Percentiles rank a stretch among this genome's conserved stretches.
phyloP scores from a whole-genome alignment of 1,140 invertebrate species.

The Drosophila murphyi region DNA sequence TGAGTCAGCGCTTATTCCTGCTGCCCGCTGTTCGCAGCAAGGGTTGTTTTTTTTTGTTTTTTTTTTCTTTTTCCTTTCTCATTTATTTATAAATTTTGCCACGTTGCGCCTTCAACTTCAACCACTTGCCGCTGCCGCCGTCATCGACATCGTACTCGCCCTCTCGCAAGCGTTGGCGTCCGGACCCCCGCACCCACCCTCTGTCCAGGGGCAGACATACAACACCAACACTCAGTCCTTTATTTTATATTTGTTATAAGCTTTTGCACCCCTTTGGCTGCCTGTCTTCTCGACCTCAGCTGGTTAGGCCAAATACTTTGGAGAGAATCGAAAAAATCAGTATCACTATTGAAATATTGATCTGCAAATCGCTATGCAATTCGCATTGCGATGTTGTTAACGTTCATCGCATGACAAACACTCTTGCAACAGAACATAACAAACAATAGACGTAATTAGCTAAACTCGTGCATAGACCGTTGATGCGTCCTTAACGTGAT shows the following conservation, averaged over 20 bases:
- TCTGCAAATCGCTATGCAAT: neutral
- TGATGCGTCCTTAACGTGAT: neutral
- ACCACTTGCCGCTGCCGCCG: constrained; percentile 63
- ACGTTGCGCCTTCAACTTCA: constrained; percentile 68
- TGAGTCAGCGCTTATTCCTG: constrained; percentile 61
- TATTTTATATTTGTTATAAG: constrained; percentile 15
- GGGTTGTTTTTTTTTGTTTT: constrained; percentile 61
- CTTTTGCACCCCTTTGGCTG: constrained; percentile 29
- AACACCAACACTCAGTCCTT: constrained; percentile 43
- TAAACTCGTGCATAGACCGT: too few species aligned
- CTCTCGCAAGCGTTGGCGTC: neutral
- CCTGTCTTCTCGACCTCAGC: neutral
- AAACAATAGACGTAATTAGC: neutral
- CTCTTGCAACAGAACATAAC: neutral
- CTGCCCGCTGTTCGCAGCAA: constrained; percentile 35
- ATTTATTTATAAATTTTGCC: constrained; percentile 49
- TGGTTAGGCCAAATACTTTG: constrained; percentile 28
- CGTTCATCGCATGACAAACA: neutral
- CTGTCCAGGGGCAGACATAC: constrained; percentile 58
- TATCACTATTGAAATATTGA: constrained; percentile 4
- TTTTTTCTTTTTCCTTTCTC: constrained; percentile 34
- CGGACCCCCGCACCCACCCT: neutral
- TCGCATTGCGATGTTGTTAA: neutral
- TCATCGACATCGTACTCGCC: constrained; percentile 17
- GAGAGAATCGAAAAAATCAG: constrained; percentile 29